Conservation (phyloP, 2,113 vertebrate genomes). For the Diadophis punctatus region DNA sequence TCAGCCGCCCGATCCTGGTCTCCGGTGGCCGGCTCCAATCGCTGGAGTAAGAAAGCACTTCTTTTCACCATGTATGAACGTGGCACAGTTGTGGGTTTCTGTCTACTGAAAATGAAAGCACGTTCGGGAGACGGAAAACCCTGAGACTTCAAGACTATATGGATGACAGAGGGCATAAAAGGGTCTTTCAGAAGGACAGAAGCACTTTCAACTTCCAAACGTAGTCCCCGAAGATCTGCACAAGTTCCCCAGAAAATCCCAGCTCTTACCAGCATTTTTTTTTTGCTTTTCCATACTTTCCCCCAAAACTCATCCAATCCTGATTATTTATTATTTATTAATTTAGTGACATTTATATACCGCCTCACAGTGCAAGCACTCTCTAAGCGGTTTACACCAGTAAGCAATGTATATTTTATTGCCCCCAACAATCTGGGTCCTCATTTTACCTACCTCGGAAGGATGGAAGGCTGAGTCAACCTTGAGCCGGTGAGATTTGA, state of each 20-base stretch:
- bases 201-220: slow-evolving; percentile 11
- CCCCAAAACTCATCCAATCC: not conserved
- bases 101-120: slow-evolving; percentile 27
- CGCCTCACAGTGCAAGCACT: no score
- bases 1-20: not conserved
- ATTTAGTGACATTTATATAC: no score
- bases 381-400: no score
- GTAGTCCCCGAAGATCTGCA: not conserved
- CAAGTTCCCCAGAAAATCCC: not conserved
- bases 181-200: slow-evolving; percentile 42
- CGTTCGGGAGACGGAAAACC: not conserved
- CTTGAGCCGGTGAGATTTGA: no score
- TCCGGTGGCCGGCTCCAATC: not conserved
- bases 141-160: not conserved
- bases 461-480: no score
- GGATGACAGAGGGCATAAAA: slow-evolving; percentile 26
- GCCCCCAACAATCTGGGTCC: no score
- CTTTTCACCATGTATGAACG: not conserved
- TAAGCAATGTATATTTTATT: no score
- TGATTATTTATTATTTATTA: no score
- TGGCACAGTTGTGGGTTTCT: slow-evolving; percentile 26
- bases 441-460: no score
- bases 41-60: not conserved
- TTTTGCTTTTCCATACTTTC: not conserved
- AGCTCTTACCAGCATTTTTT: not conserved